A percentile compares a stretch with the other conserved stretches of the same genome.
Evolutionary conservation across 2,888 invertebrate species (phyloP).

Genomic region (Raillietiella orientalis): DNA sequence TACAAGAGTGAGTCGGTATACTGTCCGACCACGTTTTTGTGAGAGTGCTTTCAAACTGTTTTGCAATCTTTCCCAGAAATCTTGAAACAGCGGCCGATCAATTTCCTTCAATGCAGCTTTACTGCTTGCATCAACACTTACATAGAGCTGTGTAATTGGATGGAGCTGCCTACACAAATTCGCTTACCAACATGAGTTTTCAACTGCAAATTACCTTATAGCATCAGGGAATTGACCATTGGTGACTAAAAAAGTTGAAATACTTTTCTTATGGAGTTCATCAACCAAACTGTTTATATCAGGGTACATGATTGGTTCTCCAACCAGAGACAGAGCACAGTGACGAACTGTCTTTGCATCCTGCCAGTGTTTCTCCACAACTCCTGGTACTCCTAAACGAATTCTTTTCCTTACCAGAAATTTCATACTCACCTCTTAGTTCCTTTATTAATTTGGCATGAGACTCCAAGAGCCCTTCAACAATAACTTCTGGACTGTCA

Average conservation of each 20-base stretch:
- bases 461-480: constrained; percentile 18
- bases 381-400: constrained; percentile 19
- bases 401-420: background rate
- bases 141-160: constrained; percentile 22
- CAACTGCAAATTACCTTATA: constrained; percentile 14
- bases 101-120: constrained; percentile 21
- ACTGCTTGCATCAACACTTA: constrained; percentile 22
- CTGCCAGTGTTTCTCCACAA: constrained; percentile 15
- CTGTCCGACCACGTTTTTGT: constrained; percentile 20
- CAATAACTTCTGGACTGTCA: constrained; percentile 18
- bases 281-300: constrained; percentile 18
- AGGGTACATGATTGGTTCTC: constrained; percentile 26
- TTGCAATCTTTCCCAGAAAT: constrained; percentile 21
- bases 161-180: constrained; percentile 11
- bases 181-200: constrained; percentile 3
- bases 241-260: constrained; percentile 22
- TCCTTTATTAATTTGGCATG: constrained; percentile 19
- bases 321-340: constrained; percentile 22
- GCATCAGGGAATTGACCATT: constrained; percentile 25
- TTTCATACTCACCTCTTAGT: constrained; percentile 11
- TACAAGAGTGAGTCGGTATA: constrained; percentile 21
- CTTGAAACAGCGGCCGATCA: constrained; percentile 20
- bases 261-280: constrained; percentile 16
- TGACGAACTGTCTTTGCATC: constrained; percentile 18
- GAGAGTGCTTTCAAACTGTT: constrained; percentile 17